Conservation (phyloP, 1,140 invertebrate genomes). For the Megalopta genalis region DNA sequence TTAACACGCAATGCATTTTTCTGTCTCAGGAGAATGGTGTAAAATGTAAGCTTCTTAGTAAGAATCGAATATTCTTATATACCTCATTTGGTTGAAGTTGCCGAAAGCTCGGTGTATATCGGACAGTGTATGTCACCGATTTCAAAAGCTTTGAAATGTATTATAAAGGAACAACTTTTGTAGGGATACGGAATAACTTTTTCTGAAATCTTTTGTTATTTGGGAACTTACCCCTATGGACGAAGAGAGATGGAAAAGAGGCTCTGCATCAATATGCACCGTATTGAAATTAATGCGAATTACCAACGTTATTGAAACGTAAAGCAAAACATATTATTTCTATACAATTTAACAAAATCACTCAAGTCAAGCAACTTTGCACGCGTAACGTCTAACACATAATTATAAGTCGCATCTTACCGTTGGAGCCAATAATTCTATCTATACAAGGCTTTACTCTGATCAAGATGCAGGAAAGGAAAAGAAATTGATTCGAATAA, state of each 20-base stretch:
- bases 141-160: too few species aligned
- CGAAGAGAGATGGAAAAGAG: neutral
- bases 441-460: neutral
- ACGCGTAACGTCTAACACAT: too few species aligned
- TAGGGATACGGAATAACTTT: too few species aligned
- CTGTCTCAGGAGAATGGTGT: too few species aligned
- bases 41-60: too few species aligned
- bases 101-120: too few species aligned
- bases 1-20: too few species aligned
- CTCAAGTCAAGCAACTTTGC: too few species aligned
- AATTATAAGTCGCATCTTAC: neutral
- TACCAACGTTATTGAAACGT: neutral
- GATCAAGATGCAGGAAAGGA: constrained; percentile 34
- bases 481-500: constrained; percentile 54
- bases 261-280: neutral
- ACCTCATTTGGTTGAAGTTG: too few species aligned
- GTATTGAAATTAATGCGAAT: neutral
- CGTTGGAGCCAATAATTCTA: neutral
- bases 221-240: constrained; percentile 39
- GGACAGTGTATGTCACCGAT: too few species aligned
- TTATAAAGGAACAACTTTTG: too few species aligned
- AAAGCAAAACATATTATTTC: neutral
- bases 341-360: neutral
- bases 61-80: too few species aligned
- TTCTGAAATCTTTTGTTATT: constrained; percentile 20